Base-by-base conservation (phyloP, 2,113 vertebrate genomes). In the Oenanthe melanoleuca region DNA sequence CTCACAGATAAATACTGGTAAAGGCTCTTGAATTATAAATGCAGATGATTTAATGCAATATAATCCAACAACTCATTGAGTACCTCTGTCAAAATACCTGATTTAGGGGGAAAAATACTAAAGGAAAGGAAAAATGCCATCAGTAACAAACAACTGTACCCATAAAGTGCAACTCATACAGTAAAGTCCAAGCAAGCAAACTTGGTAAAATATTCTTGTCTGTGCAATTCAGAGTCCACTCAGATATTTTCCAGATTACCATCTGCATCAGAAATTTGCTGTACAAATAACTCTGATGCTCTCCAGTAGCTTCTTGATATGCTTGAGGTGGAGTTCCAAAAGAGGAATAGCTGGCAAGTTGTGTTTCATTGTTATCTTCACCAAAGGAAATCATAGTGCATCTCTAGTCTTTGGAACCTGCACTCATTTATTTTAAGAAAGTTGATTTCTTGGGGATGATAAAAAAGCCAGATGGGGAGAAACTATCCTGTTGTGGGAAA, bases 201-300 rank as follows among this genome's bases (percentile, higher is more conserved):
- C 70, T 74, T 0, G 1, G 78, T 38, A 42, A 92, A 91, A 85
- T 92, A 77, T 92, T 94, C 75, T 14, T 1, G 23, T 57, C 38
- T 94, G 89, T 79, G 74, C 59, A 40, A 95, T 93, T 96, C 97
- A 97, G 92, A 97, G 97, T 97, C 89, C 94, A 93, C 73, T 91
- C 10, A 6, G 69, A 72, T 79, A 72, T 86, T 57, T 95, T 86
- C 34, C 4, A 21, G 87, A 77, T 83, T 84, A 31, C 57, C 71
- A 33, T 79, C 71, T 81, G 79, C 70, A 88, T 86, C 60, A 88
- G 75, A 90, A 91, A 82, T 60, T 57, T 87, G 37, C 66, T 86
- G 85, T 89, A 69, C 82, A 88, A 94, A 82, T 93, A 95, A 91
- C 64, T 79, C 33, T 34, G 89, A 86, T 95, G 87, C 97, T 96